Base-by-base conservation (phyloP, 2,888 invertebrate species). In the Sussaba pulchella region DNA sequence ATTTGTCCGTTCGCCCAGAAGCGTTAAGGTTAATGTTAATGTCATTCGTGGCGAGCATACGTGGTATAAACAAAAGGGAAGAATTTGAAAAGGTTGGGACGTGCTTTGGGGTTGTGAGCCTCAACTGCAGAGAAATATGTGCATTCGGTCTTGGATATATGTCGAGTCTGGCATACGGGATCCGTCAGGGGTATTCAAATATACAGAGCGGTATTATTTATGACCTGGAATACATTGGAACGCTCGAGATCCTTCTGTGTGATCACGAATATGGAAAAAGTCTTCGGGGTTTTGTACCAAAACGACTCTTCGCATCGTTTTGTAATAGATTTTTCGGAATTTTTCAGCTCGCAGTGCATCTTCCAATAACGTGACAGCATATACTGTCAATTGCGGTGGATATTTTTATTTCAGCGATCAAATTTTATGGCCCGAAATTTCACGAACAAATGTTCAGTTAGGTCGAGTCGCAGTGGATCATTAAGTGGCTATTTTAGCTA, bases 141-240 rank as follows among this genome's bases (percentile, higher is more conserved):
- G 66, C 52, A 71, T 36, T 31, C 67, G 71, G 19, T 45, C 75
- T 74, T 82, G 14, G n/a, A 75, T 78, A 78, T 75, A 78, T 79
- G 77, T 76, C 74, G 47, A 74, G 77, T 80, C 63, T 88, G 90
- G 90, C 91, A 89, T 89, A 88, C 88, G 88, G 88, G 86, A 90
- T 90, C 87, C 89, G 88, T 90, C 90, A 89, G 89, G 87, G 88
- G 87, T 87, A 90, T 90, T 90, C 89, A 89, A 89, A 91, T 91
- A 90, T 89, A 90, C 90, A 90, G 88, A 88, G 88, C 82, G 85
- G 85, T 89, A 90, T 91, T 91, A 91, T 91, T 91, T 91, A 91
- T 89, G 91, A 88, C 88, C 86, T 78, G 85, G 79, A 85, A 86
- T 88, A 87, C 85, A 83, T 73, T 83, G 84, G 86, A 89, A 86